Evolutionary conservation across 2,888 invertebrate species (phyloP), one percentile per base, ranked within the genome.

Genomic region (Microctonus aethiopoides): DNA sequence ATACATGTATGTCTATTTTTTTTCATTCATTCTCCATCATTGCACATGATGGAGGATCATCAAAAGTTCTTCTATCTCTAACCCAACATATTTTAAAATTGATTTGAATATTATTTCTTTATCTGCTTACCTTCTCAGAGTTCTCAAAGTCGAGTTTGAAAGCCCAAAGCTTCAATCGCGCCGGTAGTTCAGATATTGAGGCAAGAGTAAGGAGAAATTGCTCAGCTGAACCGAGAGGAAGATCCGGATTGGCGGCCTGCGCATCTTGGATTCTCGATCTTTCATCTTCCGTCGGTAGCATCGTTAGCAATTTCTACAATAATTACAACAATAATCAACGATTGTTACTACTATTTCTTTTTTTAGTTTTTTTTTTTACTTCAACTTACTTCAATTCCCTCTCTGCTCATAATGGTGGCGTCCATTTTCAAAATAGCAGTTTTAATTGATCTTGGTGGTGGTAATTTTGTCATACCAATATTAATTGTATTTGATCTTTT

Each of bases 341-440:
- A 63, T 34, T 54, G 57, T 29, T 11, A 16, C 26, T 5, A 34
- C 46, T 67, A 51, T 46, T 22, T 51, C 34, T 67, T 7, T 29
- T 29, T 29, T 29, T 29, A 39, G 11, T 29, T 39, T 68, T 69
- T 11, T 56, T 34, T 9, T 24, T 29, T 34, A 54, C 13, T 20
- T 4, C 10, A 57, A 59, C 77, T 81, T 80, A 91, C 91, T 89
- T 98, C 98, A 77, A 99, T 98, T 29, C 98, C 98, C 87, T 99
- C 99, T 78, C 98, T 91, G 78, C 98, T 99, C 88, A 99, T 95
- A 59, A 99, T 97, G 0, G 98, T 96, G 1, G 96, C 95, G 86
- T 99, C 99, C 98, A 99, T 99, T 88, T 99, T 99, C 86, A 99
- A 89, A 74, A 98, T 97, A 29, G 99, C 99, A n/a, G 98, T 95